These are phyloP conservation scores for Caloenas nicobarica DNA, from an alignment of 2,113 vertebrate species.

Conservation along the genomic window DNA sequence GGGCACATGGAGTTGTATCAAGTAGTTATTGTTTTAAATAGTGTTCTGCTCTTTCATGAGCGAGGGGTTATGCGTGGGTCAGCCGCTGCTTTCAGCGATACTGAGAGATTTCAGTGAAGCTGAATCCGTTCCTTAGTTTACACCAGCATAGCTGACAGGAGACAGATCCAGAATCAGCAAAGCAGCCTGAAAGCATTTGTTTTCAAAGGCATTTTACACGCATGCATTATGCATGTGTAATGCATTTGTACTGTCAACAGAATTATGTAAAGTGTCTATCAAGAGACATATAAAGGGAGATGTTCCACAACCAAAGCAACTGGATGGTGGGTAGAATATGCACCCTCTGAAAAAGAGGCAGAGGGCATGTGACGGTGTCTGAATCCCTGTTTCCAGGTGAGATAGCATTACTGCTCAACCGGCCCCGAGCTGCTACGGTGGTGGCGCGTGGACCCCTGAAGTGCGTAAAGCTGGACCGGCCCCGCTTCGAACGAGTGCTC, in stretches of 20 bases:
- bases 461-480: conserved; percentile 95
- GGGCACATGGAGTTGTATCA: not conserved
- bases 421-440: conserved; percentile 93
- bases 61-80: not conserved
- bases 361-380: not conserved
- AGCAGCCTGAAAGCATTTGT: conserved; percentile 44
- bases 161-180: conserved; percentile 32
- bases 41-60: not conserved
- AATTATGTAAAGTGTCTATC: conserved; percentile 52
- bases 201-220: conserved; percentile 50
- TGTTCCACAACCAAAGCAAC: not conserved
- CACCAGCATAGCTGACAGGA: conserved; percentile 17
- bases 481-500: conserved; percentile 93
- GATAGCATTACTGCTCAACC: conserved; percentile 91
- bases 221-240: conserved; percentile 61
- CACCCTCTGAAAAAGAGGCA: not conserved
- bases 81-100: not conserved
- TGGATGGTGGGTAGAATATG: not conserved
- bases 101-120: not conserved
- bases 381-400: conserved; percentile 79
- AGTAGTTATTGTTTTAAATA: not conserved
- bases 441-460: conserved; percentile 93
- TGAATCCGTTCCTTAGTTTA: not conserved
- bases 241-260: conserved; percentile 43
- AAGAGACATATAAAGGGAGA: not conserved